phyloP scores from a whole-genome alignment of 2,113 vertebrate species.

The Syngnathoides biaculeatus region DNA sequence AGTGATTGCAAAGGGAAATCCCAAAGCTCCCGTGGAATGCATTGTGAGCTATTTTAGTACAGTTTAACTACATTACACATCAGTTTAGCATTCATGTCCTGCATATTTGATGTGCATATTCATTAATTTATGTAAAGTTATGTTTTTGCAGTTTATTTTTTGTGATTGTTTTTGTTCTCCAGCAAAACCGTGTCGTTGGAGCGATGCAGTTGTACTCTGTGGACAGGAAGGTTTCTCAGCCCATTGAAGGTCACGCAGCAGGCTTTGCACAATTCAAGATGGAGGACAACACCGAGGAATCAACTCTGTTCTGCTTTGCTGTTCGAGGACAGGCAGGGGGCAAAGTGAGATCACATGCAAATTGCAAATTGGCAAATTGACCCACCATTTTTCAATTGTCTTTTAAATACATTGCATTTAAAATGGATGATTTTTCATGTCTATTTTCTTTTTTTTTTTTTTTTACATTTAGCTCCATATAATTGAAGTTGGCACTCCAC shows the following conservation, averaged over 20 bases:
- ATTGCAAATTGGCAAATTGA: neutral
- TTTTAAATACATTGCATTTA: neutral
- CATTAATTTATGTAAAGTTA: neutral
- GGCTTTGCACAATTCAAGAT: conserved; percentile 99
- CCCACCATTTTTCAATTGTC: neutral
- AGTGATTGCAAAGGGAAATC: neutral
- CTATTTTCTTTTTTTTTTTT: neutral
- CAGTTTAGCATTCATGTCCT: neutral
- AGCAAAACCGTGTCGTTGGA: conserved; percentile 99
- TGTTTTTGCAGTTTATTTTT: neutral
- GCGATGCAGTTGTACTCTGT: conserved; percentile 99
- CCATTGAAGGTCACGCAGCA: conserved; percentile 95
- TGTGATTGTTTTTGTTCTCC: conserved; percentile 6
- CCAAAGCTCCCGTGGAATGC: neutral
- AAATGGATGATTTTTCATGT: neutral
- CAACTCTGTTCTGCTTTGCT: conserved; percentile 97
- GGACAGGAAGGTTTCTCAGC: conserved; percentile 97
- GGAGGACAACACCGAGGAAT: conserved; percentile 98
- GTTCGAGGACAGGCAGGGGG: conserved; percentile 97
- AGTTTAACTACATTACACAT: too few relatives aligned
- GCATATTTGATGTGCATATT: neutral
- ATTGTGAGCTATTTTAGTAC: neutral
- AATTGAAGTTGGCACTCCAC: conserved; percentile 97
- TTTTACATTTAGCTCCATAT: conserved; percentile 84
- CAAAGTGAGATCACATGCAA: conserved; percentile 78